Percentiles rank a stretch among this genome's conserved stretches.
These are phyloP conservation scores for Episyrphus balteatus DNA, from an alignment of 1,140 invertebrate genomes.

Conservation along the genomic window DNA sequence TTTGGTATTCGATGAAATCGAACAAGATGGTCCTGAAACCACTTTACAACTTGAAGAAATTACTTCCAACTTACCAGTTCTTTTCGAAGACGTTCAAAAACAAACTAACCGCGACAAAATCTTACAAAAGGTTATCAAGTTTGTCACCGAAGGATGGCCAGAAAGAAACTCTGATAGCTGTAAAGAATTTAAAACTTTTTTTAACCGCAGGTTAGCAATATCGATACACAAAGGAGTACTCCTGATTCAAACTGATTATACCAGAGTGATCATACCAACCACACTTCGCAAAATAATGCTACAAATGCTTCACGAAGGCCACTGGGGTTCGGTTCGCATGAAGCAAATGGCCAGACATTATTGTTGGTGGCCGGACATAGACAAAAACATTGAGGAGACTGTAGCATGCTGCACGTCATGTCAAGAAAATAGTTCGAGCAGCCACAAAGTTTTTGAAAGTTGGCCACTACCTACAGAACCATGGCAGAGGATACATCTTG, in stretches of 20 bases:
- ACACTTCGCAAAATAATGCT: background rate
- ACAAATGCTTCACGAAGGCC: background rate
- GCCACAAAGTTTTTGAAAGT: background rate
- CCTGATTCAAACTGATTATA: too few relatives aligned
- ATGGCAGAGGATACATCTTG: constrained; percentile 16
- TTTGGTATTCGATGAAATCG: constrained; percentile 6
- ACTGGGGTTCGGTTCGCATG: background rate
- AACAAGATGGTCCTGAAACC: constrained; percentile 1
- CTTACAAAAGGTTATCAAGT: background rate
- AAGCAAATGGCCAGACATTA: background rate
- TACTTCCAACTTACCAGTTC: too few relatives aligned
- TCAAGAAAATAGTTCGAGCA: background rate
- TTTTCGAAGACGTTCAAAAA: constrained; percentile 1
- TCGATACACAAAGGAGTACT: too few relatives aligned
- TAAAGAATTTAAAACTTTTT: too few relatives aligned
- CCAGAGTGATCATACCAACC: too few relatives aligned
- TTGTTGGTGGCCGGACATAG: background rate
- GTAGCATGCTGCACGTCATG: background rate
- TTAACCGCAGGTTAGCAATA: too few relatives aligned
- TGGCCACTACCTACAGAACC: constrained; percentile 20
- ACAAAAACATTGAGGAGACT: background rate
- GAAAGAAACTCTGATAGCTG: too few relatives aligned
- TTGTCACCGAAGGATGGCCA: constrained; percentile 3
- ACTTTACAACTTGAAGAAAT: too few relatives aligned
- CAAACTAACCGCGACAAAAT: constrained; percentile 1